Base-by-base conservation (phyloP, 2,888 invertebrate genomes). In the Torymus aiolomorphi region DNA sequence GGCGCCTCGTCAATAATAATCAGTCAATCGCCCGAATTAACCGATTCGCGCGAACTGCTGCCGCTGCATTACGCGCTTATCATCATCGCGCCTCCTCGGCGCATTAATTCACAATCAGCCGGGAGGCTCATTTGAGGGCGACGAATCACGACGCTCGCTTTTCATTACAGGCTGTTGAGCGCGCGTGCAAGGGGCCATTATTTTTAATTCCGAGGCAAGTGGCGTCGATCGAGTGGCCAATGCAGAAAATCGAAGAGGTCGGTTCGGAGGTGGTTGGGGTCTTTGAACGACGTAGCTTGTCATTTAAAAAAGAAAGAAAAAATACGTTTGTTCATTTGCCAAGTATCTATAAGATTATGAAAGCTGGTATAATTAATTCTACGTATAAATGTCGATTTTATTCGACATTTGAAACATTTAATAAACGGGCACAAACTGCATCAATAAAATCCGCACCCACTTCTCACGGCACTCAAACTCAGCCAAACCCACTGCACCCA, bases 201-300 rank as follows among this genome's bases (percentile, higher is more conserved):
- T 76, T 76, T 76, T 76, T 76, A 76, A 76, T 76, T 69, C 56
- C 59, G 24, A 70, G 70, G 14, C 57, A 71, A 62, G 20, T 62
- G 66, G 51, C 24, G n/a, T 2, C 14, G 57, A 52, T 42, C 20
- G 14, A 59, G 16, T 20, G 20, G 20, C 20, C 1, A 20, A 16
- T 5, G 54, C 14, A 49, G 69, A 76, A 69, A 76, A 52, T 62
- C 61, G 42, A 76, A 61, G 52, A 16, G 52, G 16, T 16, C 57
- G 2, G 14, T 65, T 49, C 3, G 5, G 31, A 31, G 20, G 20
- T 20, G 2, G 20, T 20, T 20, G 1, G 20, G 31, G 31, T 31
- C 31, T 31, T 31, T 31, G 2, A 31, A 5, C 31, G 31, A 31
- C 5, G 31, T 31, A 31, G n/a, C n/a, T n/a, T n/a, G n/a, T n/a